These are phyloP conservation scores for Acanthosoma haemorrhoidale DNA, from an alignment of 2,888 invertebrate genomes.

Conservation along the genomic window DNA sequence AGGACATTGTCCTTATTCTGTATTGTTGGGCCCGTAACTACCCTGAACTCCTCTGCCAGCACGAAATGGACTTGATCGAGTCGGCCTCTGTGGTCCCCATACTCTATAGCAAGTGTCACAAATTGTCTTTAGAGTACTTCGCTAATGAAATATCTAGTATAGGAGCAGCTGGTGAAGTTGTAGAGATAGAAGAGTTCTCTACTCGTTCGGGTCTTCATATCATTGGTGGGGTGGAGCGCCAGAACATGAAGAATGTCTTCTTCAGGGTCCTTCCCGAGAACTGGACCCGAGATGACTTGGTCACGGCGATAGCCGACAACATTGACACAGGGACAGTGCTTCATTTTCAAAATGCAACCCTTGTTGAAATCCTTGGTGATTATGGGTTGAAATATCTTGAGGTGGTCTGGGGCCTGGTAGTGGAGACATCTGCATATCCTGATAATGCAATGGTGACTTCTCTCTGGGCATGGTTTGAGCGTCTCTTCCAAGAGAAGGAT, in stretches of 20 bases:
- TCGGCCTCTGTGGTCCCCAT: constrained; percentile 7
- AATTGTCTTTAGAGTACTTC: constrained; percentile 29
- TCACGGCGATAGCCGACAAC: constrained; percentile 34
- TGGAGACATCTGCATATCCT: neutral
- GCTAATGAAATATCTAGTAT: constrained; percentile 34
- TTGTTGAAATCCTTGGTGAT: constrained; percentile 29
- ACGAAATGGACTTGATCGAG: constrained; percentile 31
- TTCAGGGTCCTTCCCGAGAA: constrained; percentile 35
- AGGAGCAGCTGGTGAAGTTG: constrained; percentile 28
- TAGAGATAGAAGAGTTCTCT: constrained; percentile 35
- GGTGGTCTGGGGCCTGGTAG: constrained; percentile 21
- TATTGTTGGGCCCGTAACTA: constrained; percentile 37
- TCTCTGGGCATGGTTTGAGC: constrained; percentile 33
- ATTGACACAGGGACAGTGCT: constrained; percentile 31
- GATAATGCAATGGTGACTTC: constrained; percentile 34
- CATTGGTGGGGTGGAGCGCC: constrained; percentile 33
- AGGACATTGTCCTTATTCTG: constrained; percentile 21
- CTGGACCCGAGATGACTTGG: constrained; percentile 34
- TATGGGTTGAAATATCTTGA: constrained; percentile 32
- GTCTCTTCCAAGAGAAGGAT: constrained; percentile 31
- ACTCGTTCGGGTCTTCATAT: constrained; percentile 29
- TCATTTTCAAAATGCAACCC: constrained; percentile 28
- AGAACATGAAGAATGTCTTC: constrained; percentile 35
- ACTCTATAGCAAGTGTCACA: constrained; percentile 34
- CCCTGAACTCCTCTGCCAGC: constrained; percentile 31